Evolutionary conservation across 1,140 invertebrate species (phyloP).

Genomic region (Musca vetustissima): DNA sequence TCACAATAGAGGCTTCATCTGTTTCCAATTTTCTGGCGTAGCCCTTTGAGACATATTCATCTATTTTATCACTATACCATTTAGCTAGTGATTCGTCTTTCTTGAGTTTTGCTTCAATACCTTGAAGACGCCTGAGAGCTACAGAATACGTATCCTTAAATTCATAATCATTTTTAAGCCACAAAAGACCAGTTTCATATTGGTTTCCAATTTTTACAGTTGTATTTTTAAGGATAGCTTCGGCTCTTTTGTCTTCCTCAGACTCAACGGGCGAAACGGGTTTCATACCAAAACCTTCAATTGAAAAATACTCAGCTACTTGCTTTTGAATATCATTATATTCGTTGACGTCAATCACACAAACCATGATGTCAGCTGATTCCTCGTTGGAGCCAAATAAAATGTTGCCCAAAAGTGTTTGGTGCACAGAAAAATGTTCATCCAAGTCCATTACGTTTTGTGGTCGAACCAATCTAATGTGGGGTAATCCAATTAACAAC

Average conservation of each 20-base stretch:
- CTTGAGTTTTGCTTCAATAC: no score
- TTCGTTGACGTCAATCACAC: neutral
- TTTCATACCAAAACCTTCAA: no score
- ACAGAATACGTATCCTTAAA: no score
- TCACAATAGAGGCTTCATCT: neutral
- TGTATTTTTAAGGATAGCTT: no score
- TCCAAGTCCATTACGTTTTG: neutral
- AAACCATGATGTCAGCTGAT: neutral
- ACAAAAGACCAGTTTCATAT: no score
- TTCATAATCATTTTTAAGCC: no score
- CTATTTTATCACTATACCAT: conserved; percentile 4
- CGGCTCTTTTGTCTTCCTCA: no score
- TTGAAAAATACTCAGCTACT: conserved; percentile 11
- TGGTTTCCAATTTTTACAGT: no score
- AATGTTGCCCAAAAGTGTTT: conserved; percentile 4
- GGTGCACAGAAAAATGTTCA: conserved; percentile 12
- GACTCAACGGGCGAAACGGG: no score
- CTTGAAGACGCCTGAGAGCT: no score
- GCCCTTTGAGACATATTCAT: conserved; percentile 6
- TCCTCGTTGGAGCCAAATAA: conserved; percentile 21
- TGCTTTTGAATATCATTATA: conserved; percentile 11
- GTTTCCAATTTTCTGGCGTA: conserved; percentile 5
- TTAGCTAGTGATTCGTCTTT: no score
- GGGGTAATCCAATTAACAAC: conserved; percentile 4
- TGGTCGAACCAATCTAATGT: conserved; percentile 11